Conservation (phyloP, 2,113 vertebrate species). For the Hyaena hyaena region DNA sequence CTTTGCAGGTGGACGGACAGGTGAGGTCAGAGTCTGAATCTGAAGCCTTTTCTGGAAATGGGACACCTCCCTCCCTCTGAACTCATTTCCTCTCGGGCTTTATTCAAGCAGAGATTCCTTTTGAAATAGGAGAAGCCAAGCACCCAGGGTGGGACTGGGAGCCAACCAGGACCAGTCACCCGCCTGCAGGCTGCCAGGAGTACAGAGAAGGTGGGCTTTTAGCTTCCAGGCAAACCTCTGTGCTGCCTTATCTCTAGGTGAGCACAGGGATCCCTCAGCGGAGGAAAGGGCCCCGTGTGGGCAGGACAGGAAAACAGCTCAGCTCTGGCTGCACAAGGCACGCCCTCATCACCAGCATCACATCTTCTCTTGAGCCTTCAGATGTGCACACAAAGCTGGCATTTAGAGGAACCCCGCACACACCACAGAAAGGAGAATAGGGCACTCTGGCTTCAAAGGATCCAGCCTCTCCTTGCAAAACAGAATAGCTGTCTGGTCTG, state of each 20-base stretch:
- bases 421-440: background rate
- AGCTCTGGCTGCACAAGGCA: constrained; percentile 27
- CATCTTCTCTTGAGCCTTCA: constrained; percentile 33
- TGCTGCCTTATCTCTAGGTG: background rate
- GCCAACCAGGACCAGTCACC: background rate
- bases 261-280: background rate
- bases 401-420: background rate
- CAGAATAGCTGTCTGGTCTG: background rate
- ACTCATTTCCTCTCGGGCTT: background rate
- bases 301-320: constrained; percentile 29
- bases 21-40: constrained; percentile 15
- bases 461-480: background rate
- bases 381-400: constrained; percentile 8
- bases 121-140: background rate
- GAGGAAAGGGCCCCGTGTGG: background rate
- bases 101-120: constrained; percentile 1
- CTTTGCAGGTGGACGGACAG: background rate
- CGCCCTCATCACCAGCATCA: background rate
- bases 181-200: background rate
- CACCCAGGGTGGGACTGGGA: background rate
- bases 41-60: background rate
- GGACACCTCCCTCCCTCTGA: background rate
- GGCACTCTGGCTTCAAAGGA: background rate
- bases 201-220: background rate
- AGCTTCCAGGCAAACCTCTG: background rate